phyloP scores from a whole-genome alignment of 1,140 invertebrate species.

The Pararge aegeria region DNA sequence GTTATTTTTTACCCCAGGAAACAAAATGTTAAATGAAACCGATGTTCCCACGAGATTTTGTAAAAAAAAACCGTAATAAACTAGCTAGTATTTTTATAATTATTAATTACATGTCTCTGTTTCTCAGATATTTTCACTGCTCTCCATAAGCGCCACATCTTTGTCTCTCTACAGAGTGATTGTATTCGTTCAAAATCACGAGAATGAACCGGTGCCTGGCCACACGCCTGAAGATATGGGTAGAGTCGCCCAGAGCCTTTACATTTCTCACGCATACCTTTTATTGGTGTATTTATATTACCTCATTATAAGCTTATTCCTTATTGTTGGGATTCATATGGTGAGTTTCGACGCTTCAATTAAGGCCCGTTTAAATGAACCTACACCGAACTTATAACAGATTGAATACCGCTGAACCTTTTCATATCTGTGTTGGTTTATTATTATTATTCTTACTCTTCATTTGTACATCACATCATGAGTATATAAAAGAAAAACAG shows the following conservation, averaged over 20 bases:
- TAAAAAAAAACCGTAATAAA: too few relatives aligned
- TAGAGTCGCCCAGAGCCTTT: slow-evolving; percentile 42
- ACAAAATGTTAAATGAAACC: too few relatives aligned
- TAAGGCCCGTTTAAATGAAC: neutral
- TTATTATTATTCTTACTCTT: too few relatives aligned
- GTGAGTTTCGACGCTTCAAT: slow-evolving; percentile 35
- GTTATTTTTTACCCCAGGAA: too few relatives aligned
- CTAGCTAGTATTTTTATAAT: slow-evolving; percentile 6
- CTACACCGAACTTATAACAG: too few relatives aligned
- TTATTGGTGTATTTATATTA: slow-evolving; percentile 54
- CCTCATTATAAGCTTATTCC: slow-evolving; percentile 51
- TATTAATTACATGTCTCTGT: neutral
- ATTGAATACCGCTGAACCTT: too few relatives aligned
- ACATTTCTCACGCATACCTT: slow-evolving; percentile 53
- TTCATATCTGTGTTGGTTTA: too few relatives aligned
- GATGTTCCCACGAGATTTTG: too few relatives aligned
- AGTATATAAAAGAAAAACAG: too few relatives aligned
- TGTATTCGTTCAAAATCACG: slow-evolving; percentile 38
- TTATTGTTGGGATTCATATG: slow-evolving; percentile 56
- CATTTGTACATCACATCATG: too few relatives aligned
- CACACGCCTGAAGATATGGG: slow-evolving; percentile 44
- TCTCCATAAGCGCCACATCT: slow-evolving; percentile 33
- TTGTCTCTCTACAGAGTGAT: slow-evolving; percentile 50
- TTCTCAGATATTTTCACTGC: slow-evolving; percentile 43
- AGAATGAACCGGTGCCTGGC: slow-evolving; percentile 27